phyloP scores from a whole-genome alignment of 2,888 invertebrate species.

The Osmoderma eremita region DNA sequence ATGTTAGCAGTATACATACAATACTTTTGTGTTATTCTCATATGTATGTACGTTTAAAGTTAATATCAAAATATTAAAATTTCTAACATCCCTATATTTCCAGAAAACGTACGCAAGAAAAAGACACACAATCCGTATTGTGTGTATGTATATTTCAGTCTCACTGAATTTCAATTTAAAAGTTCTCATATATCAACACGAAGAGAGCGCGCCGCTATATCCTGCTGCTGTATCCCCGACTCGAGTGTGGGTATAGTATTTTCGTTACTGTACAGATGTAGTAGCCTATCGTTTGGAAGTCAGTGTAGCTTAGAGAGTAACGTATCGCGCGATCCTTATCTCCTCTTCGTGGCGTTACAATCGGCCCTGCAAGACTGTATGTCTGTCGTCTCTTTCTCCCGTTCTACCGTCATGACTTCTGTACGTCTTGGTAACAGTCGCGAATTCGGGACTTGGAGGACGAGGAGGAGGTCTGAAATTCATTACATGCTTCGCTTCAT shows the following conservation, averaged over 20 bases:
- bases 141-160: slow-evolving; percentile 38
- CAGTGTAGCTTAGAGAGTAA: slow-evolving; percentile 14
- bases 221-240: too few relatives aligned
- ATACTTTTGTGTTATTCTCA: too few relatives aligned
- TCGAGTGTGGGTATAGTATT: too few relatives aligned
- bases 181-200: slow-evolving; percentile 57
- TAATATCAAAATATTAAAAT: slow-evolving; percentile 45
- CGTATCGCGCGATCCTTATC: slow-evolving; percentile 27
- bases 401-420: slow-evolving; percentile 24
- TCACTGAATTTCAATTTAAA: slow-evolving; percentile 54
- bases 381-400: slow-evolving; percentile 24
- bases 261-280: not conserved
- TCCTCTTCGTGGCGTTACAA: slow-evolving; percentile 8
- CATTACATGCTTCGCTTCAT: slow-evolving; percentile 63
- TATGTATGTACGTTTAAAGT: slow-evolving; percentile 20
- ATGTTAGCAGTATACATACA: too few relatives aligned
- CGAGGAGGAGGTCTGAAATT: slow-evolving; percentile 60
- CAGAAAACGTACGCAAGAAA: not conserved
- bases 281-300: slow-evolving; percentile 2
- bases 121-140: slow-evolving; percentile 2
- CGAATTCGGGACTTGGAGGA: slow-evolving; percentile 44
- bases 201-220: slow-evolving; percentile 2
- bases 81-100: slow-evolving; percentile 40
- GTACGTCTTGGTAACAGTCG: slow-evolving; percentile 30
- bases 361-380: slow-evolving; percentile 1